Conservation (phyloP, 2,113 vertebrate species). For the Trinectes maculatus region DNA sequence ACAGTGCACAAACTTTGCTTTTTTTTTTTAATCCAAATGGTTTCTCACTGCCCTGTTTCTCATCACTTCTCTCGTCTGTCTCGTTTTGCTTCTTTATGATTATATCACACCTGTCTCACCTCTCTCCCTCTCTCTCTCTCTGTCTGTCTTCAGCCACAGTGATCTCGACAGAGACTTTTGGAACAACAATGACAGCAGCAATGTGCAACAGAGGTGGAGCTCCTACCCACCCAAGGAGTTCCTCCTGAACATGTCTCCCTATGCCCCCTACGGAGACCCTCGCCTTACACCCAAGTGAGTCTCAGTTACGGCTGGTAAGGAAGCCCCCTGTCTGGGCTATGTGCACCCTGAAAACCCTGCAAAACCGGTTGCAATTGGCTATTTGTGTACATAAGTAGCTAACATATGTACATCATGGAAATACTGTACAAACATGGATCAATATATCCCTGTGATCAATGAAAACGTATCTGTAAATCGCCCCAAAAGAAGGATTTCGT, state of each 20-base stretch:
- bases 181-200: slow-evolving; percentile 99
- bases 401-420: slow-evolving; percentile 5
- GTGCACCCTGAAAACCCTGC: slow-evolving; percentile 16
- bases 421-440: slow-evolving; percentile 23
- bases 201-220: slow-evolving; percentile 99
- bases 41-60: not conserved
- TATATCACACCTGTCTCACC: slow-evolving; percentile 51
- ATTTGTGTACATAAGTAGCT: slow-evolving; percentile 22
- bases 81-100: slow-evolving; percentile 20
- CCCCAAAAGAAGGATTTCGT: slow-evolving; percentile 41
- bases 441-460: slow-evolving; percentile 25
- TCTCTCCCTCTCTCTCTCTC: slow-evolving; percentile 76
- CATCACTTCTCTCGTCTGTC: not conserved
- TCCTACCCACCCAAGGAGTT: slow-evolving; percentile 99
- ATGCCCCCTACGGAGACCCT: slow-evolving; percentile 97
- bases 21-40: not conserved
- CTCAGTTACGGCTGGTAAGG: slow-evolving; percentile 84
- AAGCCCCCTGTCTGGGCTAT: slow-evolving; percentile 63
- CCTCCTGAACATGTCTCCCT: slow-evolving; percentile 99
- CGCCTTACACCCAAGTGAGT: slow-evolving; percentile 99
- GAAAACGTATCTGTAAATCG: slow-evolving; percentile 45
- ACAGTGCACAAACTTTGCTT: slow-evolving; percentile 1
- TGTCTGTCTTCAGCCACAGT: slow-evolving; percentile 86
- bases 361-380: not conserved
- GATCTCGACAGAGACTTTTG: slow-evolving; percentile 99